phyloP scores from a whole-genome alignment of 2,113 vertebrate genomes.

The Probosciger aterrimus region DNA sequence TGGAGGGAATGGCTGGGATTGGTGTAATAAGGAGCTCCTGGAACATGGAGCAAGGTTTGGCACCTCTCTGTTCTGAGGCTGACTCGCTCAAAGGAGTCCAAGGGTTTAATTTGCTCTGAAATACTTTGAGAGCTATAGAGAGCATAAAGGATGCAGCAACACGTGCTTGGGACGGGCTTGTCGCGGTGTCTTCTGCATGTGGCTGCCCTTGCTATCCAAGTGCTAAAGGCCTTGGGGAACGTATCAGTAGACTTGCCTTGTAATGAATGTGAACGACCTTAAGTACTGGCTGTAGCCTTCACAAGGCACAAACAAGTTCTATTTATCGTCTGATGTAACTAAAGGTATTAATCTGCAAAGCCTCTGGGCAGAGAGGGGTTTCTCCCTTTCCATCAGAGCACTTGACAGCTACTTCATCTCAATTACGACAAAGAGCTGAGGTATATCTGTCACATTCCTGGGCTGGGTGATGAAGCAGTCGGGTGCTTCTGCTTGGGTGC shows the following conservation, averaged over 20 bases:
- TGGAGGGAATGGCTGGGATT: background rate
- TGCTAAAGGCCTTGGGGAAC: background rate
- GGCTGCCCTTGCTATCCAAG: background rate
- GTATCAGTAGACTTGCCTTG: rapidly evolving
- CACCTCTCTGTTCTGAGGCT: background rate
- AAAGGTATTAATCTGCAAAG: background rate
- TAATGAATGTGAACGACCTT: background rate
- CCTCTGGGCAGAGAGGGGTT: background rate
- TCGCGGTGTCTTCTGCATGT: rapidly evolving
- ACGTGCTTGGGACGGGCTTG: background rate
- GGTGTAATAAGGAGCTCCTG: background rate
- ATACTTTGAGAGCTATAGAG: background rate
- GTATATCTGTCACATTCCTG: background rate
- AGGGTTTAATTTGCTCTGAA: background rate
- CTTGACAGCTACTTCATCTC: background rate
- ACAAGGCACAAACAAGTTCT: background rate
- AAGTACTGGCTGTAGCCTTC: background rate
- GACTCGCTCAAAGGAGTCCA: background rate
- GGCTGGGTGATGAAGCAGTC: background rate
- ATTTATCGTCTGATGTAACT: background rate
- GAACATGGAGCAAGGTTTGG: background rate
- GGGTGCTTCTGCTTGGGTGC: background rate
- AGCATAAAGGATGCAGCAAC: background rate
- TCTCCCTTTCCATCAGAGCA: background rate
- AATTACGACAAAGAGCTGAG: background rate